A percentile compares a stretch with the other conserved stretches of the same genome.
These are phyloP conservation scores for Myotis planiceps DNA, from an alignment of 2,797 vertebrate genomes.

Conservation along the genomic window DNA sequence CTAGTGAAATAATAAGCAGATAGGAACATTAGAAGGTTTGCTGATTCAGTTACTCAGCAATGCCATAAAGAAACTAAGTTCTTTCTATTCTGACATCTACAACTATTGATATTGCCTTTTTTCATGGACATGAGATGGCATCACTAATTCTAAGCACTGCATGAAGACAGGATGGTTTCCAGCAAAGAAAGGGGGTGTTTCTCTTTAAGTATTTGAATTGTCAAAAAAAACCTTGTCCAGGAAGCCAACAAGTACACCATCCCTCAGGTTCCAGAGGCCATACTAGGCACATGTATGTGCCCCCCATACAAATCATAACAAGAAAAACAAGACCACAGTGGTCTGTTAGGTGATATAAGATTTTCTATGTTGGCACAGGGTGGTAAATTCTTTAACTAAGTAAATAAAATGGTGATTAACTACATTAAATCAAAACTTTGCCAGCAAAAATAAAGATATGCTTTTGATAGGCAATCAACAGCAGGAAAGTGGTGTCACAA, in stretches of 20 bases:
- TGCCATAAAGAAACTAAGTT: background rate
- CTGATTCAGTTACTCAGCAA: background rate
- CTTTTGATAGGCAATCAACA: background rate
- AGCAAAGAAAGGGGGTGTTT: background rate
- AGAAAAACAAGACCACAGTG: background rate
- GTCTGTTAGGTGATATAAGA: background rate
- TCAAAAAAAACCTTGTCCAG: background rate
- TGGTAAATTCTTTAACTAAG: background rate
- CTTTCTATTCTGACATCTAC: background rate
- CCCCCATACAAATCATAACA: background rate
- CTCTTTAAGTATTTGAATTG: background rate
- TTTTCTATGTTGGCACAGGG: background rate
- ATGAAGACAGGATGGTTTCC: background rate
- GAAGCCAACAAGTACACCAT: background rate
- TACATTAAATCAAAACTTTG: background rate
- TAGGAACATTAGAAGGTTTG: background rate
- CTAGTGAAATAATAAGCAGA: background rate
- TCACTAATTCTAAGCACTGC: background rate
- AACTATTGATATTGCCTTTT: background rate
- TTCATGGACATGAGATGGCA: background rate
- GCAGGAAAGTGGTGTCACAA: background rate
- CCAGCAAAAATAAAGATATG: background rate
- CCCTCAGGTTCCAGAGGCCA: background rate
- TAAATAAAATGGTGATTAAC: background rate
- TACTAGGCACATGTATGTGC: fast-evolving